Conservation (phyloP, 2,888 invertebrate species). For the Argynnis bischoffii region DNA sequence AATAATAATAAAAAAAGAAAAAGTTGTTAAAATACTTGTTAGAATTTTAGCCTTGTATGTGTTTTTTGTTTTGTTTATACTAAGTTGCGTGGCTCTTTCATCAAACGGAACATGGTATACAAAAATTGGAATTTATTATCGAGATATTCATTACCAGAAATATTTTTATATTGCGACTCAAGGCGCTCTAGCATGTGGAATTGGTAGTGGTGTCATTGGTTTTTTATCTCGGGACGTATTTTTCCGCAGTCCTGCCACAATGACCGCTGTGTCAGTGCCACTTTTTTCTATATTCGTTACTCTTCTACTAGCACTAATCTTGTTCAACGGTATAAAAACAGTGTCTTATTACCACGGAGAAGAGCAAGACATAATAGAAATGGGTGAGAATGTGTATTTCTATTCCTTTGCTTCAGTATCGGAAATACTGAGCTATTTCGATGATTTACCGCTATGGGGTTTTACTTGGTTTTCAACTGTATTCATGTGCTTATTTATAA, state of each 20-base stretch:
- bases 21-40: slow-evolving; percentile 51
- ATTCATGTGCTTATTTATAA: slow-evolving; percentile 57
- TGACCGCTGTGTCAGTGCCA: slow-evolving; percentile 61
- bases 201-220: slow-evolving; percentile 62
- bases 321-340: slow-evolving; percentile 64
- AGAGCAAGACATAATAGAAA: slow-evolving; percentile 65
- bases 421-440: slow-evolving; percentile 66
- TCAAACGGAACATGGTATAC: slow-evolving; percentile 66
- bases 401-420: slow-evolving; percentile 58
- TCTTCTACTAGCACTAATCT: slow-evolving; percentile 55
- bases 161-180: slow-evolving; percentile 50
- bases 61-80: slow-evolving; percentile 50
- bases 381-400: slow-evolving; percentile 56
- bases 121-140: slow-evolving; percentile 51
- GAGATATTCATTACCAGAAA: slow-evolving; percentile 44
- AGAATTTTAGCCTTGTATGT: slow-evolving; percentile 55
- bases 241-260: slow-evolving; percentile 71
- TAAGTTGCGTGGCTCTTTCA: slow-evolving; percentile 63
- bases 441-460: slow-evolving; percentile 58
- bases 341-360: slow-evolving; percentile 73
- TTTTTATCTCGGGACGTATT: slow-evolving; percentile 60
- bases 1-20: slow-evolving; percentile 60
- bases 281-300: slow-evolving; percentile 55
- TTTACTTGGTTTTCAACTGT: slow-evolving; percentile 65
- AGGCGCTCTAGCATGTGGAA: slow-evolving; percentile 58